Conservation (phyloP, 2,888 invertebrate species). For the Drosophila stalkeri region DNA sequence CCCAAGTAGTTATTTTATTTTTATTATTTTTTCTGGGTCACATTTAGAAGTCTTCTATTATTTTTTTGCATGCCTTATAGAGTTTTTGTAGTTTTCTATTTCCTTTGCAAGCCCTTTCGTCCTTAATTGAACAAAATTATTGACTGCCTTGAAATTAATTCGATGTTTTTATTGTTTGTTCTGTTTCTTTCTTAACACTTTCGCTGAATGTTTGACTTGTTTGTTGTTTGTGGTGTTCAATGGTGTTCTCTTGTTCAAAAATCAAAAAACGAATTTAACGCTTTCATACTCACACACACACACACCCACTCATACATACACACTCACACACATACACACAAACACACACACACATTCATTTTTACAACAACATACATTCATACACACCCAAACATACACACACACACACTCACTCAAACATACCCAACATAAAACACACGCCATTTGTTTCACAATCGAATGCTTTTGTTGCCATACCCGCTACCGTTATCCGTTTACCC, state of each 20-base stretch:
- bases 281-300: conserved; percentile 73
- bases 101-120: conserved; percentile 26
- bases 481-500: conserved; percentile 60
- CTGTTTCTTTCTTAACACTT: conserved; percentile 69
- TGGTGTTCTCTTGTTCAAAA: conserved; percentile 66
- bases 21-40: not conserved
- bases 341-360: conserved; percentile 60
- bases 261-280: conserved; percentile 67
- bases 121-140: conserved; percentile 41
- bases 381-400: conserved; percentile 3
- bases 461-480: conserved; percentile 73
- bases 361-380: conserved; percentile 12
- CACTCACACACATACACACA: conserved; percentile 27
- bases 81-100: conserved; percentile 21
- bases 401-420: conserved; percentile 7
- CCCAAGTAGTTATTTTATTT: not conserved
- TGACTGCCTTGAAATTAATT: conserved; percentile 69
- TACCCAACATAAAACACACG: conserved; percentile 12
- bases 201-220: conserved; percentile 81
- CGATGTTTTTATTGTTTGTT: conserved; percentile 66
- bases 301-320: conserved; percentile 20
- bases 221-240: conserved; percentile 79
- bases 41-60: not conserved
- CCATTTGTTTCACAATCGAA: conserved; percentile 65
- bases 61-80: conserved; percentile 29